Evolutionary conservation across 2,888 invertebrate genomes (phyloP).

Genomic region (Rhodophaea formosa): DNA sequence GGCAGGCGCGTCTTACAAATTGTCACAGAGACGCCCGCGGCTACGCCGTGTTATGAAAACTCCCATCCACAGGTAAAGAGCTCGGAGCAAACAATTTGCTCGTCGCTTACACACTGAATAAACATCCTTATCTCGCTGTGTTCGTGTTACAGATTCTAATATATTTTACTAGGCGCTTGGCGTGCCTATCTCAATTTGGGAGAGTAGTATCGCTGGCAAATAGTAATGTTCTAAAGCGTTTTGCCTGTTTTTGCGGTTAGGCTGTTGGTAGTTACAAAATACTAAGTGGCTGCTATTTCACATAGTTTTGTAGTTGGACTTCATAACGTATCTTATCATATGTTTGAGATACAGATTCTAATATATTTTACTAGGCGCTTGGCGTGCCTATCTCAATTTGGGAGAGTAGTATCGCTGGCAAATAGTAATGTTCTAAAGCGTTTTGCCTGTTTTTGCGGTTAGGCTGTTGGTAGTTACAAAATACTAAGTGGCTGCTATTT

Average conservation of each 20-base stretch:
- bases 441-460: slow-evolving; percentile 12
- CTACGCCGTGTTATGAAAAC: slow-evolving; percentile 70
- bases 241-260: slow-evolving; percentile 9
- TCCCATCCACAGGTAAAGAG: slow-evolving; percentile 64
- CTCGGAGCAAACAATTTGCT: slow-evolving; percentile 73
- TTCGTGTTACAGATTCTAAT: slow-evolving; percentile 51
- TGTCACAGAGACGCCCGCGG: slow-evolving; percentile 63
- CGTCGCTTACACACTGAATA: slow-evolving; percentile 68
- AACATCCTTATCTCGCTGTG: slow-evolving; percentile 63
- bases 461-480: neutral
- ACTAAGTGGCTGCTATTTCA: neutral
- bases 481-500: neutral
- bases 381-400: slow-evolving; percentile 37
- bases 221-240: slow-evolving; percentile 14
- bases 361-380: slow-evolving; percentile 43
- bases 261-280: neutral
- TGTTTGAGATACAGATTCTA: slow-evolving; percentile 41
- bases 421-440: slow-evolving; percentile 14
- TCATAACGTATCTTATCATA: neutral
- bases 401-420: slow-evolving; percentile 7
- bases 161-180: slow-evolving; percentile 41
- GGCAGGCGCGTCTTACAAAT: slow-evolving; percentile 60
- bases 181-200: slow-evolving; percentile 36
- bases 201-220: slow-evolving; percentile 7
- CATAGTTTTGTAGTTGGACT: neutral